Conservation (phyloP, 2,113 vertebrate species). For the Coreoperca whiteheadi region DNA sequence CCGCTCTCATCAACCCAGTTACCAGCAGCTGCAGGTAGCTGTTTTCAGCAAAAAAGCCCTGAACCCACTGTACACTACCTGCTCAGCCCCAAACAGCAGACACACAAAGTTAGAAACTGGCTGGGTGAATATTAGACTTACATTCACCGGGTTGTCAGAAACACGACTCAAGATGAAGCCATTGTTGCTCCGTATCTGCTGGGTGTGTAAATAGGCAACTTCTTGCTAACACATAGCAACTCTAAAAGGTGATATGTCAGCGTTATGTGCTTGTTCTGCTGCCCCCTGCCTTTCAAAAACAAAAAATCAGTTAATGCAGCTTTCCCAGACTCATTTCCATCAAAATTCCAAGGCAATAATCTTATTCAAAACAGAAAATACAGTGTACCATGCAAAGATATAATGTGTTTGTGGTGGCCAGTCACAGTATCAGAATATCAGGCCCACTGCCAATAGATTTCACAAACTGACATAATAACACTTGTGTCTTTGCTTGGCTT, state of each 20-base stretch:
- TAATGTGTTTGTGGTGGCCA: neutral
- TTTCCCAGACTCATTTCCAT: neutral
- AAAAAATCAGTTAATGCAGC: neutral
- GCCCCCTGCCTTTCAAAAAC: too few species aligned
- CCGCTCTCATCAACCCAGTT: too few species aligned
- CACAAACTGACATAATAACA: neutral
- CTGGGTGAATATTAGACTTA: neutral
- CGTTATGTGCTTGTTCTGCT: neutral
- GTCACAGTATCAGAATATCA: neutral
- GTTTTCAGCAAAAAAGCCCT: neutral
- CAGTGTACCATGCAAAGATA: neutral
- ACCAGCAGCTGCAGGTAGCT: neutral
- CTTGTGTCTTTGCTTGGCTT: neutral
- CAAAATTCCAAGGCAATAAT: neutral
- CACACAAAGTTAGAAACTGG: too few species aligned
- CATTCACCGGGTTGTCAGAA: neutral
- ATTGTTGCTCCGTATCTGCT: neutral
- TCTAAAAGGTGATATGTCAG: neutral
- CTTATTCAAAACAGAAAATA: neutral
- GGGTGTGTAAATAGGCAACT: too few species aligned
- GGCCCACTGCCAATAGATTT: neutral
- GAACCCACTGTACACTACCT: neutral
- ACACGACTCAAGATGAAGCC: neutral
- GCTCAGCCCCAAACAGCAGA: neutral
- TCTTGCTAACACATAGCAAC: too few species aligned